Base-by-base conservation (phyloP, 2,888 invertebrate genomes). In the Chrysomela aeneicollis region DNA sequence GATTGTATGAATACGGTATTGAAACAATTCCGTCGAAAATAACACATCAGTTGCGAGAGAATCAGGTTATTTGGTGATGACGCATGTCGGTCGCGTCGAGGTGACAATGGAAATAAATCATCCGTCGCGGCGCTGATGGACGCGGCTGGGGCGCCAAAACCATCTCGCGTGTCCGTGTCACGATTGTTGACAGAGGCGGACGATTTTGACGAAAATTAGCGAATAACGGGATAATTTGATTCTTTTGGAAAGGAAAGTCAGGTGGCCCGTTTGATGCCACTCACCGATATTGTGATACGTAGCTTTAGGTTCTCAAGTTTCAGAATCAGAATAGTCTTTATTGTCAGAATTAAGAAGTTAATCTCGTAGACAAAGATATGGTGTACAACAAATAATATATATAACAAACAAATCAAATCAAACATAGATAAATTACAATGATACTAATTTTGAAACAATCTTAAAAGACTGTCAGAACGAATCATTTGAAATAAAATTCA, bases 1-100 rank as follows among this genome's bases (percentile, higher is more conserved):
- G 18, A 49, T 52, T 60, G 26, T 54, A 9, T 30, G 18, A 58
- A 58, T 26, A n/a, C 6, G 49, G 47, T 54, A 35, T 35, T 61
- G 61, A 71, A 73, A 68, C 70, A 71, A 74, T 73, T 65, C 69
- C n/a, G n/a, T n/a, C 42, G 4, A 68, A 74, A 71, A 76, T 69
- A 76, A 66, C 57, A 54, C 47, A 63, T 67, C 77, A 79, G 79
- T 78, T 75, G 77, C 77, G 77, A 77, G 75, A 71, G 71, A 73
- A 73, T 74, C 76, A 74, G 77, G 77, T 79, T 78, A 78, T 78
- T 78, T 77, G 77, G 72, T 76, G 71, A 76, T 79, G 79, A 80
- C 74, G 78, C 77, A 78, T 79, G 76, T 76, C 77, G 71, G 74
- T 73, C 74, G 77, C 75, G 75, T 68, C 77, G 71, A 72, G 74